Evolutionary conservation across 2,888 invertebrate genomes (phyloP).

Genomic region (Eupsilia transversa): DNA sequence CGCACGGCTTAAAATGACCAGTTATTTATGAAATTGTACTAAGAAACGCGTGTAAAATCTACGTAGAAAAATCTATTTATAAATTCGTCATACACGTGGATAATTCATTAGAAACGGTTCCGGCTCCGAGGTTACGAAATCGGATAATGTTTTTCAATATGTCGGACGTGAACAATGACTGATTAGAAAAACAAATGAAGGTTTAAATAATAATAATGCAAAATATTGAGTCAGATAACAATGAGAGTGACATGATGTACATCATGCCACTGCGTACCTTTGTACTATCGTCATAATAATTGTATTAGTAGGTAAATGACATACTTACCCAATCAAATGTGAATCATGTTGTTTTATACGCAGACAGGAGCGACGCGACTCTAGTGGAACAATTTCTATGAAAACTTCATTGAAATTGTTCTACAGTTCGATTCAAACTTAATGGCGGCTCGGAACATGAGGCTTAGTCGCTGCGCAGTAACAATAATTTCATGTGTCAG

Average conservation of each 20-base stretch:
- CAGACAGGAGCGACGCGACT: too few species aligned
- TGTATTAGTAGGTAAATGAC: too few species aligned
- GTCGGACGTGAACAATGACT: constrained; percentile 29
- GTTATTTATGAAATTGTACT: constrained; percentile 18
- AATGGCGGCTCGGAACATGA: too few species aligned
- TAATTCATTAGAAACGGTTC: constrained; percentile 13
- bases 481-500: too few species aligned
- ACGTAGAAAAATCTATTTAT: constrained; percentile 21
- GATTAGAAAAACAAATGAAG: constrained; percentile 44
- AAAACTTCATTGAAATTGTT: too few species aligned
- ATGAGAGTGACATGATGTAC: constrained; percentile 15
- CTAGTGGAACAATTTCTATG: too few species aligned
- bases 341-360: not conserved
- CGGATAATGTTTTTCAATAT: constrained; percentile 30
- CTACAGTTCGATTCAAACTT: too few species aligned
- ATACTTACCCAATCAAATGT: not conserved
- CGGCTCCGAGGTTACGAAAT: constrained; percentile 26
- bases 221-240: constrained; percentile 11
- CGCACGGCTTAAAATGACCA: constrained; percentile 40
- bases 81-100: constrained; percentile 30
- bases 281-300: not conserved
- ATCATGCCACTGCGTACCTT: not conserved
- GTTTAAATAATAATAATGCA: constrained; percentile 1
- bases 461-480: too few species aligned
- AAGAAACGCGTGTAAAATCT: constrained; percentile 32